A percentile compares a stretch with the other conserved stretches of the same genome.
Evolutionary conservation across 2,888 invertebrate species (phyloP).

Genomic region (Autographa pulchrina): DNA sequence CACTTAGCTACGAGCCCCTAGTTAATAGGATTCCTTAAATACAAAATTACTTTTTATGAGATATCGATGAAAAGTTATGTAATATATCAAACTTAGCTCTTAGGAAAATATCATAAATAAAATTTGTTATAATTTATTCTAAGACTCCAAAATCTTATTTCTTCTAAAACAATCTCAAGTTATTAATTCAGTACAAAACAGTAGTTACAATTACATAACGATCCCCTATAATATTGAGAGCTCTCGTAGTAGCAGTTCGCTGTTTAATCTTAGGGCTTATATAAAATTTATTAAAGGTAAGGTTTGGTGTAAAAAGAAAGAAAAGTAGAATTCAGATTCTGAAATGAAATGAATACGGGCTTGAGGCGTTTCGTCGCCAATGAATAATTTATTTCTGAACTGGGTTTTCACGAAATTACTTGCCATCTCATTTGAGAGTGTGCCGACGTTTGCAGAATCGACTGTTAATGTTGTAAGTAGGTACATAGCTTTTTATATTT

Average conservation of each 20-base stretch:
- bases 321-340: constrained; percentile 87
- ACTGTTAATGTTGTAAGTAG: constrained; percentile 69
- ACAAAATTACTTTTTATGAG: too few relatives aligned
- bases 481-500: constrained; percentile 46
- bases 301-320: constrained; percentile 80
- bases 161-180: constrained; percentile 10
- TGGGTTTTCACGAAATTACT: constrained; percentile 88
- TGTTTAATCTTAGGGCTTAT: constrained; percentile 85
- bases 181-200: constrained; percentile 26
- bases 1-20: too few relatives aligned
- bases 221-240: constrained; percentile 61
- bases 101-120: too few relatives aligned
- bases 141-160: neutral
- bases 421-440: constrained; percentile 84
- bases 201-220: constrained; percentile 58
- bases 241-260: constrained; percentile 61
- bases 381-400: constrained; percentile 89
- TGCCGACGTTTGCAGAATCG: constrained; percentile 73
- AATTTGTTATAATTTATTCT: neutral
- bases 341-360: constrained; percentile 89
- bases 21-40: too few relatives aligned
- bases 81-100: too few relatives aligned
- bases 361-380: constrained; percentile 88
- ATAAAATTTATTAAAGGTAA: constrained; percentile 87
- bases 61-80: too few relatives aligned